Conservation (phyloP, 2,113 vertebrate species). For the Cryptomyrus ogoouensis region DNA sequence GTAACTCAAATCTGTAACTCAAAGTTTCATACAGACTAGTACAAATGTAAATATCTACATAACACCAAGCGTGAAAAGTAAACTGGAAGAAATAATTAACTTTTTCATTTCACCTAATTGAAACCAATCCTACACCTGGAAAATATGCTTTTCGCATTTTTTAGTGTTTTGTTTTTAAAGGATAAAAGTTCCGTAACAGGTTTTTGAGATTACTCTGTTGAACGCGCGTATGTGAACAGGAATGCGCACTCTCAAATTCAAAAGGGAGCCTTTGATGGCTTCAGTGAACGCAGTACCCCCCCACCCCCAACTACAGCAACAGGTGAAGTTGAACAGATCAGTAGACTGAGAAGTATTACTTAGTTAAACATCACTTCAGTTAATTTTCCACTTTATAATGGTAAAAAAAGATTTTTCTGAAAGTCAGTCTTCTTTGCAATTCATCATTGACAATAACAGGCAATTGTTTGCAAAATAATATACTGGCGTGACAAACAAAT, state of each 20-base stretch:
- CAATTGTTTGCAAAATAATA: background rate
- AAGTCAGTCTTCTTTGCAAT: background rate
- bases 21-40: background rate
- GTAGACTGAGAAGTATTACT: background rate
- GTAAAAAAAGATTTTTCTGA: background rate
- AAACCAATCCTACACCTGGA: background rate
- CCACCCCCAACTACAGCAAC: background rate
- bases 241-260: slow-evolving; percentile 45
- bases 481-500: background rate
- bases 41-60: background rate
- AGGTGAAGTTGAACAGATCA: slow-evolving; percentile 1
- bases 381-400: background rate
- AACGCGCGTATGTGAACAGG: slow-evolving; percentile 28
- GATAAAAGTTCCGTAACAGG: slow-evolving; percentile 33
- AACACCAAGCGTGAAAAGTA: background rate
- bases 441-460: background rate
- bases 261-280: slow-evolving; percentile 42
- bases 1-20: background rate
- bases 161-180: background rate
- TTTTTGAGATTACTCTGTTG: slow-evolving; percentile 39
- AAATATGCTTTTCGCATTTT: background rate
- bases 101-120: background rate
- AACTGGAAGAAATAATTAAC: background rate
- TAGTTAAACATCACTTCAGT: background rate
- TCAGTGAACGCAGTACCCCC: slow-evolving; percentile 24